Base-by-base conservation (phyloP, 2,797 vertebrate species). In the Hylomyscus alleni region DNA sequence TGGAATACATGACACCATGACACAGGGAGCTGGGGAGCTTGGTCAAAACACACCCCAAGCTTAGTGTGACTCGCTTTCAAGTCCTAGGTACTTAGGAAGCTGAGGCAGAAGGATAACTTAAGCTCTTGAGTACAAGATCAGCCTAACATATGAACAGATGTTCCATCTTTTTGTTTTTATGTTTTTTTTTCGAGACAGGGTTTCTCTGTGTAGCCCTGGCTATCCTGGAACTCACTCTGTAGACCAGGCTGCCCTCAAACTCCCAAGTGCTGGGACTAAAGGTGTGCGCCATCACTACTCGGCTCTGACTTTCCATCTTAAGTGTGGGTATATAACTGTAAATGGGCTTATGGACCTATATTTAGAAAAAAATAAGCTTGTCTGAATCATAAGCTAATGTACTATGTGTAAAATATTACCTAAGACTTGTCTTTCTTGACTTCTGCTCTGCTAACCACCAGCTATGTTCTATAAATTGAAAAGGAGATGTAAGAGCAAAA, bases 371-470 rank as follows among this genome's bases (percentile, higher is more conserved):
- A 34, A 65, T 26, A 69, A 40, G 4, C n/a, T 86, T 24, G 10
- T 62, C 75, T 69, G 3, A 82, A 9, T 92, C 50, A 88, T n/a
- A 77, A 75, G 75, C 26, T 9, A 11, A 67, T 56, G 2, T 84
- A 40, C 54, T 34, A 15, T 20, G 31, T 17, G 31, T 29, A 88
- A 88, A 89, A 56, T 31, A 67, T 12, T 13, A 67, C 34, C 31
- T n/a, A n/a, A n/a, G n/a, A n/a, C n/a, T n/a, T 3, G 19, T n/a
- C n/a, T 72, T 65, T 91, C 29, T 0, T 72, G 47, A 15, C 52
- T 40, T 91, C 44, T 93, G 47, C 77, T 62, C 83, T 73, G 19
- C 37, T 80, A 60, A 69, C 40, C 77, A 90, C 76, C n/a, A 67
- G 67, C 54, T 90, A 10, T 24, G 44, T 40, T 78, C 67, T 80